Evolutionary conservation across 2,888 invertebrate genomes (phyloP).

Genomic region (Morpho deidamia): DNA sequence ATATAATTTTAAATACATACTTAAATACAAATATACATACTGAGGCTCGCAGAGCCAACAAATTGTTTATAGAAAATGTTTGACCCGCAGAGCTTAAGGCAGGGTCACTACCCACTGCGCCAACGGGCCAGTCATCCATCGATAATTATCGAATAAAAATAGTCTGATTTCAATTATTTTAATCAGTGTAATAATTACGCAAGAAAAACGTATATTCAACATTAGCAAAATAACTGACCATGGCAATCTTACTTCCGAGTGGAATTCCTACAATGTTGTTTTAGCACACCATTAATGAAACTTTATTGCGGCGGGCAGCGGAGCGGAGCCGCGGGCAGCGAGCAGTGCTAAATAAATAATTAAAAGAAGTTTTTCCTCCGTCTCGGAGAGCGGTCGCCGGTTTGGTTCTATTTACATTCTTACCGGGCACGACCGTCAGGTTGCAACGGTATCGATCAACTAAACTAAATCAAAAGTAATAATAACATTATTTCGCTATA

Average conservation of each 20-base stretch:
- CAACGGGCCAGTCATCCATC: too few relatives aligned
- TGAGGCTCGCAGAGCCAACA: too few relatives aligned
- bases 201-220: background rate
- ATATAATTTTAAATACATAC: too few relatives aligned
- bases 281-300: conserved; percentile 13
- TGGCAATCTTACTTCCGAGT: conserved; percentile 4
- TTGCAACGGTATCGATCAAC: conserved; percentile 8
- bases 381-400: conserved; percentile 38
- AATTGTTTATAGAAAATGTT: too few relatives aligned
- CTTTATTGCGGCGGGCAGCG: conserved; percentile 10
- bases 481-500: too few relatives aligned
- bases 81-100: too few relatives aligned
- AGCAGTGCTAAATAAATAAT: conserved; percentile 38
- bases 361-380: conserved; percentile 37
- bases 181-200: background rate
- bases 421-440: conserved; percentile 36
- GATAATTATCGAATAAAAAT: too few relatives aligned
- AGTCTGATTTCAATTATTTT: background rate
- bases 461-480: background rate
- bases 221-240: conserved; percentile 6
- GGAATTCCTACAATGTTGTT: conserved; percentile 15
- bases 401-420: conserved; percentile 61
- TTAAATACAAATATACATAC: too few relatives aligned
- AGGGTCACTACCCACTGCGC: too few relatives aligned
- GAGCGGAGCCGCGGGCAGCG: conserved; percentile 21